Evolutionary conservation across 2,113 vertebrate genomes (phyloP).

Genomic region (Carlito syrichta): DNA sequence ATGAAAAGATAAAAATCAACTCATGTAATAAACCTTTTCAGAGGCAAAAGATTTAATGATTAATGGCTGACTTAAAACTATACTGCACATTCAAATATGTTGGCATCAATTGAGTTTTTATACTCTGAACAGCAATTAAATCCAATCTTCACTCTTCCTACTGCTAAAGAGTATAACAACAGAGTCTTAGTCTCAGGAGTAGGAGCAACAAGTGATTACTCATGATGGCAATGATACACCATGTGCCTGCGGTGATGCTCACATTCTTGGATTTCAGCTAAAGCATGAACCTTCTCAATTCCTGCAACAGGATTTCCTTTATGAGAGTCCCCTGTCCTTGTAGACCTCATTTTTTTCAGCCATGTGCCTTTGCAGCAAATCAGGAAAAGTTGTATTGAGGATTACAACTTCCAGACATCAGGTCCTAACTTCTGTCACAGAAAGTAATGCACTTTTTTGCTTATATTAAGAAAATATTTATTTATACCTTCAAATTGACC

Average conservation of each 20-base stretch:
- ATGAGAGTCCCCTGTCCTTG: not conserved
- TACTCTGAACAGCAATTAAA: conserved; percentile 29
- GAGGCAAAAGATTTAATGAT: not conserved
- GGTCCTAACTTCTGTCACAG: not conserved
- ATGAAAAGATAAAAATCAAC: conserved; percentile 31
- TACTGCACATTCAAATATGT: conserved; percentile 2
- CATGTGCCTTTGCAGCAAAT: conserved; percentile 42
- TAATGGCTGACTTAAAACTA: conserved; percentile 3
- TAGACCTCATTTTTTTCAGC: conserved; percentile 23
- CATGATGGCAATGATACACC: not conserved
- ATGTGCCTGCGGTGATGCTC: not conserved
- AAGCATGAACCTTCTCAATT: not conserved
- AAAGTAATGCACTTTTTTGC: conserved; percentile 34
- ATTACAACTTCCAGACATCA: conserved; percentile 24
- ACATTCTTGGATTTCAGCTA: not conserved
- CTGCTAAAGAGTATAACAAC: conserved; percentile 38
- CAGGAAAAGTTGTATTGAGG: conserved; percentile 9
- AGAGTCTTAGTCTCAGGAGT: not conserved
- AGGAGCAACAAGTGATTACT: not conserved
- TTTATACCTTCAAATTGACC: conserved; percentile 5
- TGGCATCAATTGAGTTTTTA: conserved; percentile 5
- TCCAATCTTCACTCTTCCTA: conserved; percentile 18
- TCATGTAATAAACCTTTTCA: not conserved
- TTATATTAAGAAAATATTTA: conserved; percentile 50
- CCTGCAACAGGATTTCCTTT: not conserved